These are phyloP conservation scores for Lucilia sericata DNA, from an alignment of 1,140 invertebrate species.

Conservation along the genomic window DNA sequence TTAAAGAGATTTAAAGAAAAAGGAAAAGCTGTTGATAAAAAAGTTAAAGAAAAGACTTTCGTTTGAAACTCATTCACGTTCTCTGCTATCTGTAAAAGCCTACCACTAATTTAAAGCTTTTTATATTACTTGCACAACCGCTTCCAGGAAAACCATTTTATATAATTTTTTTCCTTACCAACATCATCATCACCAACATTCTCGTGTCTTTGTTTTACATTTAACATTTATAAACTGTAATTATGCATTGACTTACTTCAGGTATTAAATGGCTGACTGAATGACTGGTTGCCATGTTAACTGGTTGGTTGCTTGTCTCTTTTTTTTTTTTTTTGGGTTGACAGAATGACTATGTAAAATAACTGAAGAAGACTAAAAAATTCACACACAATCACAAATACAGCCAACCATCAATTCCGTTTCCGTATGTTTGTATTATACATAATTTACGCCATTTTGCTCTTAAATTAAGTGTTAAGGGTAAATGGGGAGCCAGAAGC, in stretches of 20 bases:
- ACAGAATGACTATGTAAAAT: too few relatives aligned
- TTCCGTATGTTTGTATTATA: not conserved
- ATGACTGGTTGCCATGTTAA: not conserved
- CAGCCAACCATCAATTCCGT: not conserved
- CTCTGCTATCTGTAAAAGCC: not conserved
- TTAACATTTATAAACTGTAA: conserved; percentile 6
- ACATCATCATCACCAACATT: not conserved
- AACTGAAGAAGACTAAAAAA: too few relatives aligned
- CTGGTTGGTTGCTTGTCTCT: not conserved
- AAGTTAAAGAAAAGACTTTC: too few relatives aligned
- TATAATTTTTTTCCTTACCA: not conserved
- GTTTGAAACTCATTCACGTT: too few relatives aligned
- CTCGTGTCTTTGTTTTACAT: not conserved
- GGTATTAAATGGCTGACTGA: conserved; percentile 3
- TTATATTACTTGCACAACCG: not conserved
- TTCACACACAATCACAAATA: not conserved
- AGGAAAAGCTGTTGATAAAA: too few relatives aligned
- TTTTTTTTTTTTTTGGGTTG: too few relatives aligned
- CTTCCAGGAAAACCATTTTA: not conserved
- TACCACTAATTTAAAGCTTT: not conserved
- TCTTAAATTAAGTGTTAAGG: too few relatives aligned
- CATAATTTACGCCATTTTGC: not conserved
- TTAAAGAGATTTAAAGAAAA: too few relatives aligned
- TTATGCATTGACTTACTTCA: conserved; percentile 15
- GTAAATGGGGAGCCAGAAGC: too few relatives aligned